These are phyloP conservation scores for Harpagifer antarcticus DNA, from an alignment of 2,797 vertebrate genomes.

Conservation along the genomic window DNA sequence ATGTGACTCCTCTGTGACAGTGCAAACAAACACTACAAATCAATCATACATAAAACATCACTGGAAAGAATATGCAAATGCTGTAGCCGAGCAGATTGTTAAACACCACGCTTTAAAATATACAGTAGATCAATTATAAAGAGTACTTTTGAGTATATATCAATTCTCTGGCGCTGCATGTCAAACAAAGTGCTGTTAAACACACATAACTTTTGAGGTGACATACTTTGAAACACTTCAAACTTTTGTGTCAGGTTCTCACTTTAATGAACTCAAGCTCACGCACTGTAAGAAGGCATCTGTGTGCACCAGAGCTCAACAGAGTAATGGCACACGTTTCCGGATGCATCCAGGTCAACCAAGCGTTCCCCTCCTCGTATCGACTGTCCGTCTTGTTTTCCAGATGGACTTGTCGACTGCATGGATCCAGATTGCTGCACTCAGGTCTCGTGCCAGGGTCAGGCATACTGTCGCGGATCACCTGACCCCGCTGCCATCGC, in stretches of 20 bases:
- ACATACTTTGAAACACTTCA: slow-evolving; percentile 44
- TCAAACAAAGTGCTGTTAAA: slow-evolving; percentile 28
- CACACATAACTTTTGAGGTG: slow-evolving; percentile 27
- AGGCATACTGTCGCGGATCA: slow-evolving; percentile 93
- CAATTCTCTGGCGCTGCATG: slow-evolving; percentile 19
- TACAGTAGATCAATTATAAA: slow-evolving; percentile 62
- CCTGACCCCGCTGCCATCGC: slow-evolving; percentile 92
- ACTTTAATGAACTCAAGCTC: slow-evolving; percentile 48
- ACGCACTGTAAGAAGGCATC: slow-evolving; percentile 36
- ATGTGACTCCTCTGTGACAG: slow-evolving; percentile 70
- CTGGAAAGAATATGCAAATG: slow-evolving; percentile 68
- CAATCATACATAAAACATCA: slow-evolving; percentile 77
- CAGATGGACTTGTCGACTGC: slow-evolving; percentile 97
- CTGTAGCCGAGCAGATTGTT: slow-evolving; percentile 58
- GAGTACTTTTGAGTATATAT: slow-evolving; percentile 28
- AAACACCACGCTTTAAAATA: slow-evolving; percentile 63
- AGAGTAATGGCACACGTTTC: slow-evolving; percentile 10
- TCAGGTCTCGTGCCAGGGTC: slow-evolving; percentile 95
- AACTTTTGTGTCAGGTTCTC: slow-evolving; percentile 26
- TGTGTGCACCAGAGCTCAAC: slow-evolving; percentile 40
- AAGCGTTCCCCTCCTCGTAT: slow-evolving; percentile 29
- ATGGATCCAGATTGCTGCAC: slow-evolving; percentile 99
- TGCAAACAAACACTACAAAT: slow-evolving; percentile 76
- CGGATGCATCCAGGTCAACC: slow-evolving; percentile 48
- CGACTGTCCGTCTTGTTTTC: slow-evolving; percentile 66